A percentile compares a stretch with the other conserved stretches of the same genome.
phyloP scores from a whole-genome alignment of 1,140 invertebrate genomes.

The Cydia amplana region DNA sequence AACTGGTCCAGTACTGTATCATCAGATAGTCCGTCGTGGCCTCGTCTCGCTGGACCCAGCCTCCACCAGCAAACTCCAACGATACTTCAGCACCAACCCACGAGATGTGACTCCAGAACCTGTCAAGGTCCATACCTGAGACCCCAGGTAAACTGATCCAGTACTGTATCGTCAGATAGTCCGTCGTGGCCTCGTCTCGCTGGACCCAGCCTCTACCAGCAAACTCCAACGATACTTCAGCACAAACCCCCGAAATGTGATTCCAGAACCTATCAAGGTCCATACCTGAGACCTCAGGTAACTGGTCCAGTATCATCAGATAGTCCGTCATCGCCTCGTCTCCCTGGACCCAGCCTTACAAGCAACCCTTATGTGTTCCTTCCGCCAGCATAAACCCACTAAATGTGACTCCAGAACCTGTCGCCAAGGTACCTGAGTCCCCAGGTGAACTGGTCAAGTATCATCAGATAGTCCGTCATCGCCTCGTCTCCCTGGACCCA shows the following conservation, averaged over 20 bases:
- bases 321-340: constrained; percentile 91
- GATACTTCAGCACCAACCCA: too few species aligned
- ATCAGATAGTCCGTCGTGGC: constrained; percentile 89
- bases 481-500: too few species aligned
- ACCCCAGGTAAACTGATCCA: constrained; percentile 86
- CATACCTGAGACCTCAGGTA: constrained; percentile 81
- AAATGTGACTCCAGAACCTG: too few species aligned
- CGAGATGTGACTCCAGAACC: too few species aligned
- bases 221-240: constrained; percentile 88
- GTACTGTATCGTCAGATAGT: constrained; percentile 90
- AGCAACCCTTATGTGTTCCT: too few species aligned
- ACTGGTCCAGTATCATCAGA: constrained; percentile 91
- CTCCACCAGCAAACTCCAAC: constrained; percentile 67
- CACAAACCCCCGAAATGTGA: too few species aligned
- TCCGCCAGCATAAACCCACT: too few species aligned
- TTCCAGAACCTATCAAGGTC: background rate
- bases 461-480: too few species aligned
- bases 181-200: constrained; percentile 88
- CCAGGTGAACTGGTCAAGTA: constrained; percentile 85
- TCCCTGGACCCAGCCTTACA: constrained; percentile 85
- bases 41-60: constrained; percentile 88
- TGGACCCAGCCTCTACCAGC: constrained; percentile 85
- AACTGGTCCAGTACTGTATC: constrained; percentile 89
- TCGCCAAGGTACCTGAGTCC: constrained; percentile 76
- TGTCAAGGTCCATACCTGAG: constrained; percentile 67